phyloP scores from a whole-genome alignment of 2,797 vertebrate genomes.

The Rhodeus uyekii region DNA sequence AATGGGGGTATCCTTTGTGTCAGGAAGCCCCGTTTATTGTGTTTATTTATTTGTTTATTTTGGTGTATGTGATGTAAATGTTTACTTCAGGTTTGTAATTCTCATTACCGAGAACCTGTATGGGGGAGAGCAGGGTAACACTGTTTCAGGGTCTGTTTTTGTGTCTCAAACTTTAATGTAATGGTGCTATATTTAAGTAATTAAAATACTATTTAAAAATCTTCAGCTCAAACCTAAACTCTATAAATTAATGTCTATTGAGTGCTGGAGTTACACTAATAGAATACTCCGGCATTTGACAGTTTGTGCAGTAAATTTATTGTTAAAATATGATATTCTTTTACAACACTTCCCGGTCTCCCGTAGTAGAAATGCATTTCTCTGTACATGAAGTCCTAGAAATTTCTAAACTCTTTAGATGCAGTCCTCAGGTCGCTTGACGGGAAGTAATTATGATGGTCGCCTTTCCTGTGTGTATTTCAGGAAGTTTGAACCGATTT shows the following conservation, averaged over 20 bases:
- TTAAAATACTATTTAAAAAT: not conserved
- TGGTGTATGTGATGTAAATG: not conserved
- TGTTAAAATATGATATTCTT: not conserved
- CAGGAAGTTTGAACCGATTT: slow-evolving; percentile 42
- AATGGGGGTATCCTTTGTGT: not conserved
- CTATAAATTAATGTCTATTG: not conserved
- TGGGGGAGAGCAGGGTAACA: not conserved
- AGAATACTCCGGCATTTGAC: not conserved
- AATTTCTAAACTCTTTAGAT: not conserved
- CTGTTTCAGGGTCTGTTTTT: not conserved
- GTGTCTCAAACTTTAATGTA: not conserved
- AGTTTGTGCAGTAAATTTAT: not conserved
- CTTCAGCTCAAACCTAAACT: not conserved
- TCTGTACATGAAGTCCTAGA: not conserved
- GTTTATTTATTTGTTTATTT: not conserved
- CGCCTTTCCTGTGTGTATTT: slow-evolving; percentile 34
- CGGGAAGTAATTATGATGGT: slow-evolving; percentile 45
- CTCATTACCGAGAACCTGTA: not conserved
- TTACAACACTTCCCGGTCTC: not conserved
- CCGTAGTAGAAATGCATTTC: not conserved
- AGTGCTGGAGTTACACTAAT: not conserved
- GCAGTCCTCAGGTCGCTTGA: slow-evolving; percentile 8
- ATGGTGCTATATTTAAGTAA: not conserved
- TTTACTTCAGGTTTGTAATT: not conserved
- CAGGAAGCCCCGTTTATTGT: not conserved